phyloP scores from a whole-genome alignment of 23 tunicate genomes.

The Trididemnum clinides region DNA sequence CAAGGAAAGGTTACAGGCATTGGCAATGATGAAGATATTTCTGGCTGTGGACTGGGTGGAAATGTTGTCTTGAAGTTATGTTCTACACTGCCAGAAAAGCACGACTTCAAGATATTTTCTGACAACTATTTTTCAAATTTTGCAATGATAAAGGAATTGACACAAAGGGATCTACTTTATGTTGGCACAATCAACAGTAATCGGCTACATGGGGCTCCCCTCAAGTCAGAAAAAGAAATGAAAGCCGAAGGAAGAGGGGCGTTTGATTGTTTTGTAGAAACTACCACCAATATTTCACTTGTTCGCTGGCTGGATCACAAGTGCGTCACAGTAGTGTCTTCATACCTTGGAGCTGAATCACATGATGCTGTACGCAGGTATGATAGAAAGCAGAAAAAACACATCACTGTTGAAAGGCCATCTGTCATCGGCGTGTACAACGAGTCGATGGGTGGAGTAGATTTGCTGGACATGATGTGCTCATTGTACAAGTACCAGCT shows the following conservation, averaged over 20 bases:
- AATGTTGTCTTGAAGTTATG: not conserved
- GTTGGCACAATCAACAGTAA: not conserved
- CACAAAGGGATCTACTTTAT: not conserved
- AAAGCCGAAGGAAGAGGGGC: not conserved
- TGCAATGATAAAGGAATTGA: not conserved
- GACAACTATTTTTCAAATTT: not conserved
- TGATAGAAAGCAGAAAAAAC: not conserved
- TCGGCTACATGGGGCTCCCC: not conserved
- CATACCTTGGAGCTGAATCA: conserved; percentile 2
- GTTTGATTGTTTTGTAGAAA: not conserved
- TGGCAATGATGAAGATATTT: not conserved
- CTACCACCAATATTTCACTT: not conserved
- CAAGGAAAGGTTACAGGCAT: not conserved
- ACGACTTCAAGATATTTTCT: not conserved
- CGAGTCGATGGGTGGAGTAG: not conserved
- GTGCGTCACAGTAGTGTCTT: not conserved
- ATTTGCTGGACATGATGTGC: conserved; percentile 9
- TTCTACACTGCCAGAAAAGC: not conserved
- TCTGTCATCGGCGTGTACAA: not conserved
- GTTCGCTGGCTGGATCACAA: conserved; percentile 8
- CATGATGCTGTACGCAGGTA: not conserved
- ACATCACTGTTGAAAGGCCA: not conserved
- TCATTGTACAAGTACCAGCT: conserved; percentile 1
- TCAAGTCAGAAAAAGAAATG: not conserved
- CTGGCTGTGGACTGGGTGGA: not conserved